A percentile compares a stretch with the other conserved stretches of the same genome.
phyloP scores from a whole-genome alignment of 1,140 invertebrate genomes.

The Battus philenor region DNA sequence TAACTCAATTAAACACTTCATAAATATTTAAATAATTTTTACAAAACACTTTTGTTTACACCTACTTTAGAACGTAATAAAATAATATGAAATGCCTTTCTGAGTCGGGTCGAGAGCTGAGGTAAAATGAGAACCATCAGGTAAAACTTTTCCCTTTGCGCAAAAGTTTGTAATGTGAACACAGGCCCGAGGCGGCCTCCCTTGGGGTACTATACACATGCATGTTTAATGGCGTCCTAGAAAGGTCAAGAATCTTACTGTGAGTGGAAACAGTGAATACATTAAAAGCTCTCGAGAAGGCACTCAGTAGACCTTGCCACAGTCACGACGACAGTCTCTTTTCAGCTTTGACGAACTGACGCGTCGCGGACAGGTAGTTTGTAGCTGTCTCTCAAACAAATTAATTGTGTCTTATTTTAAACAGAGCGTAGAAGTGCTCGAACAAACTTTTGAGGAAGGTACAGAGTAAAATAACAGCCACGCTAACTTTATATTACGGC shows the following conservation, averaged over 20 bases:
- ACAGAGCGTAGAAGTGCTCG: constrained; percentile 45
- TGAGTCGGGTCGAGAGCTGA: constrained; percentile 40
- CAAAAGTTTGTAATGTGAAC: constrained; percentile 56
- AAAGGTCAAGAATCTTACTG: constrained; percentile 63
- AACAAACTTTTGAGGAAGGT: constrained; percentile 56
- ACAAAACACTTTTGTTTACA: too few relatives aligned
- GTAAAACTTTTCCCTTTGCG: constrained; percentile 61
- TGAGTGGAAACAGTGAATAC: constrained; percentile 57
- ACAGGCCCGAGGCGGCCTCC: constrained; percentile 41
- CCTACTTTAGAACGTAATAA: neutral
- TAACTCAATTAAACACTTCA: too few relatives aligned
- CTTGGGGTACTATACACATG: constrained; percentile 53
- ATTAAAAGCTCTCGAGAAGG: constrained; percentile 50
- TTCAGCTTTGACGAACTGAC: constrained; percentile 48
- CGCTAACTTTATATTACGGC: constrained; percentile 32
- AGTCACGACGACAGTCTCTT: constrained; percentile 46
- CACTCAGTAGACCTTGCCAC: constrained; percentile 28
- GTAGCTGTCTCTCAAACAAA: constrained; percentile 65
- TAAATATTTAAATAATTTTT: too few relatives aligned
- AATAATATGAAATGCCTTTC: constrained; percentile 6
- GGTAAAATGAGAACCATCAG: constrained; percentile 53
- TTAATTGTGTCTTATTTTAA: constrained; percentile 63
- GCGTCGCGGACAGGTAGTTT: constrained; percentile 55
- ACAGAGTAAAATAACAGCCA: constrained; percentile 31
- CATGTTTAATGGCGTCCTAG: constrained; percentile 68